Conservation (phyloP, 2,888 invertebrate genomes). For the Leptura quadrifasciata region DNA sequence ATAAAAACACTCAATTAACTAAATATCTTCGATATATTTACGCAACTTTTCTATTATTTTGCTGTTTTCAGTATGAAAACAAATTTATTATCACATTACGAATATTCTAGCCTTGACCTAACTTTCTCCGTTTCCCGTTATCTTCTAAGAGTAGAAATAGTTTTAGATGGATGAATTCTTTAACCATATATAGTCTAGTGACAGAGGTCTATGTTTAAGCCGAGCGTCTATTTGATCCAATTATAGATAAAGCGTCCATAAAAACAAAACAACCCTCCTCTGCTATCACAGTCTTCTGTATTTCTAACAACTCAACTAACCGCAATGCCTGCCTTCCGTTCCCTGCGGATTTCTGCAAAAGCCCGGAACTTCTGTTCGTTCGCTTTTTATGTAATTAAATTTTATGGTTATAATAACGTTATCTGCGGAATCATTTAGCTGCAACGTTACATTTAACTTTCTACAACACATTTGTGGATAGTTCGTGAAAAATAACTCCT, state of each 20-base stretch:
- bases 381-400: constrained; percentile 53
- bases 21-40: no score
- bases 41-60: no score
- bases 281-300: constrained; percentile 62
- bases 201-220: constrained; percentile 48
- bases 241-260: constrained; percentile 67
- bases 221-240: constrained; percentile 67
- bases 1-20: no score
- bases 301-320: constrained; percentile 67
- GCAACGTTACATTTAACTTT: constrained; percentile 39
- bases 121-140: neutral
- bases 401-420: constrained; percentile 52
- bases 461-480: constrained; percentile 36
- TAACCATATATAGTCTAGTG: constrained; percentile 33
- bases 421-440: constrained; percentile 49
- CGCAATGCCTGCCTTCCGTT: constrained; percentile 45
- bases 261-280: constrained; percentile 66
- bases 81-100: neutral
- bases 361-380: constrained; percentile 47
- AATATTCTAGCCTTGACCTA: constrained; percentile 26
- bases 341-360: constrained; percentile 37
- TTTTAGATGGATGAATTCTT: constrained; percentile 28
- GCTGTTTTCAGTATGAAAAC: no score
- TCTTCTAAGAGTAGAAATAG: constrained; percentile 1
- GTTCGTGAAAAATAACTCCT: constrained; percentile 23